Base-by-base conservation (phyloP, 2,797 vertebrate species). In the Carapus acus region DNA sequence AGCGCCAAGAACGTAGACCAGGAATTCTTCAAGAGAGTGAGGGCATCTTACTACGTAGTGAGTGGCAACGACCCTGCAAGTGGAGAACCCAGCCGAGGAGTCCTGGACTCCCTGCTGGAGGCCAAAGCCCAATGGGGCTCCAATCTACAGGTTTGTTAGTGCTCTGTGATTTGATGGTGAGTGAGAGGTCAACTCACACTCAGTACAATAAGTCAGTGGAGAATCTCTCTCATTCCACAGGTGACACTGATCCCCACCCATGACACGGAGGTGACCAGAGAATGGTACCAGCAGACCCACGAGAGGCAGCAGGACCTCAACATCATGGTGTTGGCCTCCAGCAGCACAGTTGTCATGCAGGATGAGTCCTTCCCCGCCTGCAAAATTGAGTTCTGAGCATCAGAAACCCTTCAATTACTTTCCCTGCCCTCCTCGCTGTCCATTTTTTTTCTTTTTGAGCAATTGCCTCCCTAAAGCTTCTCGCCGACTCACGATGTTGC, bases 331-430 rank as follows among this genome's bases (percentile, higher is more conserved):
- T 82, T 99, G 84, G 96, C 96, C 42, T 97, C 94, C 88, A 99
- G 94, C 89, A 98, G 96, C 85, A 99, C 96, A 0, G 96, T 99
- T 20, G 96, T 99, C 78, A 99, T 99, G 96, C 96, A 98, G 84
- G 94, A 99, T 0, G 96, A 99, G 79, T 98, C 96, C 56, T 99
- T 99, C 77, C 93, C 96, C 8, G 96, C 96, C 83, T 99, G 96
- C 92, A 99, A 99, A 89, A 99, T 99, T 7, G 94, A 99, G 86
- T 99, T 98, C 88, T 98, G 67, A 81, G 64, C 66, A 54, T 43
- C 34, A 39, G 0, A 9, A 42, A 36, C 33, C 16, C 37, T 27
- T 9, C 6, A 13, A 33, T 8, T 4, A 1, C 48, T 41, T 27
- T 14, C 34, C 63, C 17, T 33, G 33, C 21, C 6, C 31, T 41